These are phyloP conservation scores for Nothocercus julius DNA, from an alignment of 2,113 vertebrate species.

Conservation along the genomic window DNA sequence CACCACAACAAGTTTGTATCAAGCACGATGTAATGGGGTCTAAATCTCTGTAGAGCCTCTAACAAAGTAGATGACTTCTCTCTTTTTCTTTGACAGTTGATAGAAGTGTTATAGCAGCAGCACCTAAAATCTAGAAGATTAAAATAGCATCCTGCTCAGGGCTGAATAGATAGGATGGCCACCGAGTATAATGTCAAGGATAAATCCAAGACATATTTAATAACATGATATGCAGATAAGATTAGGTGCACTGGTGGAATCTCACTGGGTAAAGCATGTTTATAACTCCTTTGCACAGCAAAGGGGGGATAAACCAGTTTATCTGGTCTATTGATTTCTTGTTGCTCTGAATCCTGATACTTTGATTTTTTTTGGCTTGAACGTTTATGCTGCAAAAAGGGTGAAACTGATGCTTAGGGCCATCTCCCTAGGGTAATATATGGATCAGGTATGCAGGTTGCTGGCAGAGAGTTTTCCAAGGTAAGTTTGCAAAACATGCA, in stretches of 20 bases:
- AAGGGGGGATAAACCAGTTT: slow-evolving; percentile 64
- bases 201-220: background rate
- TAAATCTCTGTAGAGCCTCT: background rate
- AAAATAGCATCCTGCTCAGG: background rate
- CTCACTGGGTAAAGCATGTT: slow-evolving; percentile 21
- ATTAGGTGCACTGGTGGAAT: slow-evolving; percentile 38
- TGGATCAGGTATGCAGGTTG: slow-evolving; percentile 38
- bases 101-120: background rate
- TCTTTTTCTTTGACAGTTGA: background rate
- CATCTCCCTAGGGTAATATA: slow-evolving; percentile 23
- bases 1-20: background rate
- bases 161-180: background rate
- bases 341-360: slow-evolving; percentile 52
- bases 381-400: slow-evolving; percentile 29
- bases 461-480: slow-evolving; percentile 49
- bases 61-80: background rate
- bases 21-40: background rate
- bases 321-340: slow-evolving; percentile 65
- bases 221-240: slow-evolving; percentile 11
- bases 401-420: slow-evolving; percentile 45
- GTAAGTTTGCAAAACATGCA: slow-evolving; percentile 44
- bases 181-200: background rate
- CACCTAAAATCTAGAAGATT: background rate
- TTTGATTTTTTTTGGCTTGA: slow-evolving; percentile 42
- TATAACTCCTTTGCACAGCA: slow-evolving; percentile 25